Evolutionary conservation across 2,888 invertebrate species (phyloP).

Genomic region (Lepidocyrtinus sp.): DNA sequence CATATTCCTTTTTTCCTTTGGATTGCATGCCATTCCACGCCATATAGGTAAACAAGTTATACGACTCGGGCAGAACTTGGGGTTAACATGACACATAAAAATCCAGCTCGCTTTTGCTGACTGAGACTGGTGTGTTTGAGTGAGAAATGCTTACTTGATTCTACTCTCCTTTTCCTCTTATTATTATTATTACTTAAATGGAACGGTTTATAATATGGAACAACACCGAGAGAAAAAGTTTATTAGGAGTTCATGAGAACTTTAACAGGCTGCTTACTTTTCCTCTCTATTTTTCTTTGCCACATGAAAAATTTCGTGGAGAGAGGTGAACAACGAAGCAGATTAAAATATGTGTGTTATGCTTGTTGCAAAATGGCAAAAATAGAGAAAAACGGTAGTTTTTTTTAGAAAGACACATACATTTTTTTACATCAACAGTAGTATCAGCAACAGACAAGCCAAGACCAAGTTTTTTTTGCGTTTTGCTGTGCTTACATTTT

Average conservation of each 20-base stretch:
- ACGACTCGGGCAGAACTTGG: conserved; percentile 18
- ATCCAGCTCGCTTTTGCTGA: conserved; percentile 40
- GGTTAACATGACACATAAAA: conserved; percentile 58
- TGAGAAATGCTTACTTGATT: neutral
- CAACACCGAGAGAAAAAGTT: conserved; percentile 26
- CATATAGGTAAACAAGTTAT: neutral
- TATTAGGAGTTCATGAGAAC: conserved; percentile 48
- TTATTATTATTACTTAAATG: conserved; percentile 36
- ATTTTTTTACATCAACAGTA: conserved; percentile 6
- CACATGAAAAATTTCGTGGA: neutral
- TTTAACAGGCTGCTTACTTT: conserved; percentile 47
- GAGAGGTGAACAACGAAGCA: neutral
- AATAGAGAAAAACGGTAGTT: neutral
- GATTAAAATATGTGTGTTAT: neutral
- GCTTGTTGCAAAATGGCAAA: neutral
- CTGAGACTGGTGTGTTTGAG: conserved; percentile 15
- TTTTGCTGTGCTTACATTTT: neutral
- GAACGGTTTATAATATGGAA: conserved; percentile 30
- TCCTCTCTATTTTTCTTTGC: neutral
- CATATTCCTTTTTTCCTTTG: conserved; percentile 15
- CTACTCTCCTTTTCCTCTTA: conserved; percentile 5
- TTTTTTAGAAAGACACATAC: neutral
- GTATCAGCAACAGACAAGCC: conserved; percentile 38
- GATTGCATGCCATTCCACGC: conserved; percentile 24
- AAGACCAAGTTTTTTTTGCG: conserved; percentile 17